These are phyloP conservation scores for Disparrhopalites patrizii DNA, from an alignment of 2,888 invertebrate species.

Conservation along the genomic window DNA sequence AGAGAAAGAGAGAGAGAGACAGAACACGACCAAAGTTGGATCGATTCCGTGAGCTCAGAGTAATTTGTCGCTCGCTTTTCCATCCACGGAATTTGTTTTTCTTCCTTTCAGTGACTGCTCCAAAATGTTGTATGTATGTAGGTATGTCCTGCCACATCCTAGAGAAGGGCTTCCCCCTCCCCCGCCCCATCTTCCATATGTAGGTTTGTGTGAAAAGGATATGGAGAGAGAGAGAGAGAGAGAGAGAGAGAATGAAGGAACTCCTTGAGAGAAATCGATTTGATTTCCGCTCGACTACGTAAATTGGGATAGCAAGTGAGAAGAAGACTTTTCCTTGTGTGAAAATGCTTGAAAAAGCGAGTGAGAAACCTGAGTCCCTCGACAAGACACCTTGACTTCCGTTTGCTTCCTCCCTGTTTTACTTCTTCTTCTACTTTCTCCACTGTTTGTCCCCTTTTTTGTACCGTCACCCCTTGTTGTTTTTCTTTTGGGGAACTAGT, in stretches of 20 bases:
- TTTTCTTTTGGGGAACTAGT: too few relatives aligned
- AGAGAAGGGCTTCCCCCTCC: not conserved
- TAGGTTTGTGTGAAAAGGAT: not conserved
- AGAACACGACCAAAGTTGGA: not conserved
- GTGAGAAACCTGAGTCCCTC: not conserved
- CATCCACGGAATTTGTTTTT: slow-evolving; percentile 22
- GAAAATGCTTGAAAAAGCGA: not conserved
- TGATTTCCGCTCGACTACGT: slow-evolving; percentile 17
- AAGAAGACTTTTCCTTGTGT: not conserved
- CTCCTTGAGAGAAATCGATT: slow-evolving; percentile 17
- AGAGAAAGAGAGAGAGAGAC: not conserved
- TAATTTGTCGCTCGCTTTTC: slow-evolving; percentile 22
- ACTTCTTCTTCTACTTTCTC: not conserved
- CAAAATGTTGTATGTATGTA: not conserved
- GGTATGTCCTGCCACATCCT: not conserved
- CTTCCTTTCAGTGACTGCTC: slow-evolving; percentile 11
- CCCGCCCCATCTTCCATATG: not conserved
- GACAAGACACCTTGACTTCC: slow-evolving; percentile 15
- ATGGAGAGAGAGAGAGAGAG: not conserved
- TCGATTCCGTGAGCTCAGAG: slow-evolving; percentile 15
- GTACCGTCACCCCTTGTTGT: not conserved
- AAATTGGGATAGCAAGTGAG: slow-evolving; percentile 14
- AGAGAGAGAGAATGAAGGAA: not conserved
- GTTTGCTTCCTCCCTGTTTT: not conserved
- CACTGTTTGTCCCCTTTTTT: not conserved